A percentile compares a stretch with the other conserved stretches of the same genome.
These are phyloP conservation scores for Florisuga fusca DNA, from an alignment of 2,797 vertebrate species.

Conservation along the genomic window DNA sequence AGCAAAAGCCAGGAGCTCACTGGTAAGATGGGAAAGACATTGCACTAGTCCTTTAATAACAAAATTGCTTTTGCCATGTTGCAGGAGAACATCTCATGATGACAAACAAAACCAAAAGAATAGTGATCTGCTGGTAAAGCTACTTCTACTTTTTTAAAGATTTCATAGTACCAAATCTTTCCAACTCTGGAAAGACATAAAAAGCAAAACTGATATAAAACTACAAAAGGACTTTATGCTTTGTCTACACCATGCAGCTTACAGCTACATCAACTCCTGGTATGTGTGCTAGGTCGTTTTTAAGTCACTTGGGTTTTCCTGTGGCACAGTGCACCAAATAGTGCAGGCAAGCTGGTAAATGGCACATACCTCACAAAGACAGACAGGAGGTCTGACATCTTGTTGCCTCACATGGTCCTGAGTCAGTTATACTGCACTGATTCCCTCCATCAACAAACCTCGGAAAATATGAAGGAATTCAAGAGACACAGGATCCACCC, in stretches of 20 bases:
- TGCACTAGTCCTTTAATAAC: neutral
- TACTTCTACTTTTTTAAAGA: neutral
- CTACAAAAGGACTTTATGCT: neutral
- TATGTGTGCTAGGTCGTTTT: neutral
- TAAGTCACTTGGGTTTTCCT: neutral
- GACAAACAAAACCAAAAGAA: neutral
- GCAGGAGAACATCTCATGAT: neutral
- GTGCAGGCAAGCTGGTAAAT: neutral
- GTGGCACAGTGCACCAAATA: neutral
- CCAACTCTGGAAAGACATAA: neutral
- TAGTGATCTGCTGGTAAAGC: neutral
- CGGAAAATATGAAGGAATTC: neutral
- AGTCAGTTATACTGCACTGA: rapidly evolving
- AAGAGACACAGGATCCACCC: neutral
- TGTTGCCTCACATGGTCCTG: neutral
- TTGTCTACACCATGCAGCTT: neutral
- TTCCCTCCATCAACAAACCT: neutral
- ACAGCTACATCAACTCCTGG: neutral
- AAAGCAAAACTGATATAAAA: neutral
- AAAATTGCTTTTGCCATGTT: neutral
- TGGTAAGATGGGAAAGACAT: neutral
- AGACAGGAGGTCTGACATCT: neutral
- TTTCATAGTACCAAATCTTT: neutral
- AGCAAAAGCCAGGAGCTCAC: neutral
- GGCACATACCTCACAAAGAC: neutral